Evolutionary conservation across 2,888 invertebrate species (phyloP).

Genomic region (Ctena decussata): DNA sequence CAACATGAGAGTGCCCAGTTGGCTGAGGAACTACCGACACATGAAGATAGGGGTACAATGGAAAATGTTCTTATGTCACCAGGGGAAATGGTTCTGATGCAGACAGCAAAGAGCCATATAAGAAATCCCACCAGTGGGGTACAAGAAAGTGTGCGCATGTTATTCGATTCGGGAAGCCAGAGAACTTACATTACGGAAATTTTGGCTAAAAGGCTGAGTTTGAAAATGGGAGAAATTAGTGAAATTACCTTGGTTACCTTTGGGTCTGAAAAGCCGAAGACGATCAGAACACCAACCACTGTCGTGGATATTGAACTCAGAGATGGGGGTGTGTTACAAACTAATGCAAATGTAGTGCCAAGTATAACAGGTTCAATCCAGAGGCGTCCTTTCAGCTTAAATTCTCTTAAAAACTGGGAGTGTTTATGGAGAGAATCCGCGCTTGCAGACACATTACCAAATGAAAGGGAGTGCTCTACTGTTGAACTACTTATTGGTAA

Average conservation of each 20-base stretch:
- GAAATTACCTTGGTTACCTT: slow-evolving; percentile 22
- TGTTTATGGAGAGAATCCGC: neutral
- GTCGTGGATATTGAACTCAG: slow-evolving; percentile 1
- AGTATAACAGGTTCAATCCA: slow-evolving; percentile 12
- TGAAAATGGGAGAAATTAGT: neutral
- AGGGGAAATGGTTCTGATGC: too few relatives aligned
- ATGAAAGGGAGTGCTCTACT: neutral
- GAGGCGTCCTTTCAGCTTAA: neutral
- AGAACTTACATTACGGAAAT: too few relatives aligned
- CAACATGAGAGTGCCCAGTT: too few relatives aligned
- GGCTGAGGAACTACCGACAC: too few relatives aligned
- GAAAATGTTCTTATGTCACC: too few relatives aligned
- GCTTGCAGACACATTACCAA: neutral
- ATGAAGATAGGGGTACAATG: too few relatives aligned
- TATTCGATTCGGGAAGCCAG: too few relatives aligned
- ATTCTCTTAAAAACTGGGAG: neutral
- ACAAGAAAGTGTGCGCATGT: neutral
- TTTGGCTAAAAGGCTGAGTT: neutral
- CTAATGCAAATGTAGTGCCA: slow-evolving; percentile 34
- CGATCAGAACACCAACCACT: neutral
- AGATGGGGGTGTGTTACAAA: neutral
- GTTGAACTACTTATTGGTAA: slow-evolving; percentile 7
- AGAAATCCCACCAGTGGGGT: slow-evolving; percentile 6
- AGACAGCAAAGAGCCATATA: too few relatives aligned
- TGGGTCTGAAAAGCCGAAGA: slow-evolving; percentile 4